Evolutionary conservation across 2,888 invertebrate genomes (phyloP), one percentile per base, ranked within the genome.

Genomic region (Perizoma affinitatum): DNA sequence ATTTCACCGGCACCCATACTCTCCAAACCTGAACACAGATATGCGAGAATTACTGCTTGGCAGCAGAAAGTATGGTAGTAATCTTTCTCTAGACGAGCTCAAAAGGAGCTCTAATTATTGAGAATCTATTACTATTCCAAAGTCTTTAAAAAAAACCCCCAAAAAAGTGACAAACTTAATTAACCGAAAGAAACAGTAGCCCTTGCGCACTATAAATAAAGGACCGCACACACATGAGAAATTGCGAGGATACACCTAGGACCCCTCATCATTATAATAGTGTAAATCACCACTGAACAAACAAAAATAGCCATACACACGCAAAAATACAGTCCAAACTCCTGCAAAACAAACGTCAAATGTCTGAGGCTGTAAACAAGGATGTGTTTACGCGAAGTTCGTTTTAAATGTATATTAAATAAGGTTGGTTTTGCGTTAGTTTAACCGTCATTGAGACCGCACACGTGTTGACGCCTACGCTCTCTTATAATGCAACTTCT

Each of bases 241-340:
- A 90, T 88, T 87, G 86, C 86, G 73, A 78, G 83, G 83, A 82
- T 84, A 86, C 86, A 87, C 86, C 85, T 78, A 85, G 85, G 86
- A 86, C 82, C 74, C 78, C 86, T 87, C 88, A 88, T 89, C 88
- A 90, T 88, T 89, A 87, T 88, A 88, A 88, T 86, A 84, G 84
- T 85, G 76, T 85, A 83, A 86, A 85, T 77, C 78, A 76, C 71
- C 69, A 58, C 43, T 50, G 40, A 33, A 22, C 54, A 55, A 66
- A 65, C 66, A 33, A 80, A 79, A 80, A 58, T 22, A 50, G 62
- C 69, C 80, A 64, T 42, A 80, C 74, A n/a, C 0, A 0, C 4
- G 4, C 4, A 2, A 0, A 1, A 5, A 56, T 64, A 83, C 66
- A 71, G 72, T 58, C 57, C 53, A 68, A 61, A 69, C 73, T 84